Conservation (phyloP, 2,797 vertebrate species). For the Myripristis jacobus region DNA sequence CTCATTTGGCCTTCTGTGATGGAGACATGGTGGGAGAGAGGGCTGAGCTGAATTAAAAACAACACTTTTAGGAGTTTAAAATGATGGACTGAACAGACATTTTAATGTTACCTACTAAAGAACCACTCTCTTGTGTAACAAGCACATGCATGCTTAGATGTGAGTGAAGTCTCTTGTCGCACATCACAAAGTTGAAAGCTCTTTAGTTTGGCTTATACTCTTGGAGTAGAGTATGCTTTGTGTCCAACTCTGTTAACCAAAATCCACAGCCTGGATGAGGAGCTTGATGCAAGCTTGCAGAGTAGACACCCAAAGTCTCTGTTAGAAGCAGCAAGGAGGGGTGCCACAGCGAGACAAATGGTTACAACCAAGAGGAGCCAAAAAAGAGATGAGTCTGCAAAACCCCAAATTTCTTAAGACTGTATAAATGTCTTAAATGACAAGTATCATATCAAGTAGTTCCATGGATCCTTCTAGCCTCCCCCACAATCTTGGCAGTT, state of each 20-base stretch:
- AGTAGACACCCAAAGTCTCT: conserved; percentile 14
- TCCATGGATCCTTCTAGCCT: conserved; percentile 1
- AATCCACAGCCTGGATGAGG: conserved; percentile 6
- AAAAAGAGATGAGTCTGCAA: conserved; percentile 15
- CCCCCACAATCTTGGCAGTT: conserved; percentile 1
- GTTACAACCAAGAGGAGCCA: too few species aligned
- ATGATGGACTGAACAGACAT: neutral
- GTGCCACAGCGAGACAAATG: neutral
- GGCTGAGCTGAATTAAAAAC: conserved; percentile 23
- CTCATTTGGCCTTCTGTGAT: conserved; percentile 13
- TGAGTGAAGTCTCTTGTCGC: neutral
- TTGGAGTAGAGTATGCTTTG: neutral
- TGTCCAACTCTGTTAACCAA: neutral
- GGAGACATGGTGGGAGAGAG: neutral
- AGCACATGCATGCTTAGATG: neutral
- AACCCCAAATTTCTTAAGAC: conserved; percentile 7
- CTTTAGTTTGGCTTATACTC: conserved; percentile 22
- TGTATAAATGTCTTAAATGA: conserved; percentile 2
- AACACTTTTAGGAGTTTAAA: conserved; percentile 8
- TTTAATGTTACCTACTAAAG: too few species aligned
- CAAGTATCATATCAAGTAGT: conserved; percentile 7
- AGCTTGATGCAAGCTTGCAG: conserved; percentile 47
- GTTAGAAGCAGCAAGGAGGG: conserved; percentile 28
- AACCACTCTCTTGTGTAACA: too few species aligned
- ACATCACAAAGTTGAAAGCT: conserved; percentile 17